Percentiles rank a stretch among this genome's conserved stretches.
phyloP scores from a whole-genome alignment of 2,797 vertebrate genomes.

The Enteromius fasciolatus region DNA sequence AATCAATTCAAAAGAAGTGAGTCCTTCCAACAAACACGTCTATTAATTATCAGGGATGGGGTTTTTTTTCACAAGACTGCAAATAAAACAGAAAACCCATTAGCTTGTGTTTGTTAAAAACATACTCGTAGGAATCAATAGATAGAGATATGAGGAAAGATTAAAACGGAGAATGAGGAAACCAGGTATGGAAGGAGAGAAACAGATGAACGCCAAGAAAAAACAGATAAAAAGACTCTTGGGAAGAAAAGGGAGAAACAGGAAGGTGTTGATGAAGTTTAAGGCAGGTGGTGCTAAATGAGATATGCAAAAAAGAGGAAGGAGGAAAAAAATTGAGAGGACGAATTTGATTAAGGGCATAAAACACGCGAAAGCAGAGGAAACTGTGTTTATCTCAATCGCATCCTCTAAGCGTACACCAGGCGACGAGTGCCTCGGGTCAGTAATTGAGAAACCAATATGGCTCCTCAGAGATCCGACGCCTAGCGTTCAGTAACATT shows the following conservation, averaged over 20 bases:
- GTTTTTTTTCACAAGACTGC: slow-evolving; percentile 69
- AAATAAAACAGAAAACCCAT: slow-evolving; percentile 77
- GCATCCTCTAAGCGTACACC: slow-evolving; percentile 34
- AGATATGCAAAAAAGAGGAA: neutral
- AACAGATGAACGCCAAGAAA: neutral
- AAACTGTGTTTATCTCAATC: slow-evolving; percentile 35
- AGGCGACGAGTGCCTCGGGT: slow-evolving; percentile 40
- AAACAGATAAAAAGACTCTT: neutral
- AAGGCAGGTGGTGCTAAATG: slow-evolving; percentile 28
- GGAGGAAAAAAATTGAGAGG: neutral
- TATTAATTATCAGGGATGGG: slow-evolving; percentile 75
- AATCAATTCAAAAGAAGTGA: slow-evolving; percentile 73
- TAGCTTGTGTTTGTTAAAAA: slow-evolving; percentile 73
- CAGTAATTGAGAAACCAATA: slow-evolving; percentile 49
- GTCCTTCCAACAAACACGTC: slow-evolving; percentile 69
- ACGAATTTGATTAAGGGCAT: neutral
- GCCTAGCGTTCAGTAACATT: neutral
- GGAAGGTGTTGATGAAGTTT: slow-evolving; percentile 21
- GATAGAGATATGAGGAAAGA: slow-evolving; percentile 50
- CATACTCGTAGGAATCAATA: slow-evolving; percentile 67
- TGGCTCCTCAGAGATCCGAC: slow-evolving; percentile 36
- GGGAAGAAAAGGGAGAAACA: slow-evolving; percentile 2
- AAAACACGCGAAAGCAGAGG: slow-evolving; percentile 20
- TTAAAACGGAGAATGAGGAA: slow-evolving; percentile 31
- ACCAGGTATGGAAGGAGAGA: neutral